These are phyloP conservation scores for Himantopus leucocephalus DNA, from an alignment of 2,113 vertebrate genomes.

Conservation along the genomic window DNA sequence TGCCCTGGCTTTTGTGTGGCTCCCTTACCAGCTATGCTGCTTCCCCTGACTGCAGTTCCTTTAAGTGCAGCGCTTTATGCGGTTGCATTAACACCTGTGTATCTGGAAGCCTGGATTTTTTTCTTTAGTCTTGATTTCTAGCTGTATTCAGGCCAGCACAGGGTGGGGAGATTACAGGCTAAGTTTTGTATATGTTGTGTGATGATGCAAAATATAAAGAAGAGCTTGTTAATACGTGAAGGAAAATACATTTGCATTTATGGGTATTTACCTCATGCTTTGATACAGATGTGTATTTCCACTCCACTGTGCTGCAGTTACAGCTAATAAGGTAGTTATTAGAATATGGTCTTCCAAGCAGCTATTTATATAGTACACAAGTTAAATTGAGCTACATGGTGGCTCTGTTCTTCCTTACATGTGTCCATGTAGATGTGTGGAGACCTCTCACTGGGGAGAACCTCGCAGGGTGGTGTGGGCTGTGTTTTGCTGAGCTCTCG, in stretches of 20 bases:
- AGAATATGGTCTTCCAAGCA: background rate
- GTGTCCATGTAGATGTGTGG: fast-evolving
- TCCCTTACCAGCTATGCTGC: background rate
- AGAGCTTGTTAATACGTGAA: background rate
- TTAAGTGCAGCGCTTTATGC: background rate
- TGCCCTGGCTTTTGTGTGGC: background rate
- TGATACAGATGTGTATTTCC: background rate
- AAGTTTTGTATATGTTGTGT: background rate
- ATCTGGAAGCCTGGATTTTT: background rate
- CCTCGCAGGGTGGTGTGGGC: fast-evolving
- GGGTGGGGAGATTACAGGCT: background rate
- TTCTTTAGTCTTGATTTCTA: background rate
- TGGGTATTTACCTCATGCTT: background rate
- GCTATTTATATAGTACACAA: background rate
- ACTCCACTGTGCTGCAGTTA: background rate
- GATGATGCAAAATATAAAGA: background rate
- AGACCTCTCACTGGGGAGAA: background rate
- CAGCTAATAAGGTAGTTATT: background rate
- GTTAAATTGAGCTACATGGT: background rate
- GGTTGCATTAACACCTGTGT: background rate
- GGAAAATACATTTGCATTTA: background rate
- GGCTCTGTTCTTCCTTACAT: background rate
- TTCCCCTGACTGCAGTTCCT: background rate
- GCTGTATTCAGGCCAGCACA: background rate
- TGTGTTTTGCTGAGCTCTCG: background rate